These are phyloP conservation scores for Odontocolon sp. DNA, from an alignment of 2,888 invertebrate genomes.

Conservation along the genomic window DNA sequence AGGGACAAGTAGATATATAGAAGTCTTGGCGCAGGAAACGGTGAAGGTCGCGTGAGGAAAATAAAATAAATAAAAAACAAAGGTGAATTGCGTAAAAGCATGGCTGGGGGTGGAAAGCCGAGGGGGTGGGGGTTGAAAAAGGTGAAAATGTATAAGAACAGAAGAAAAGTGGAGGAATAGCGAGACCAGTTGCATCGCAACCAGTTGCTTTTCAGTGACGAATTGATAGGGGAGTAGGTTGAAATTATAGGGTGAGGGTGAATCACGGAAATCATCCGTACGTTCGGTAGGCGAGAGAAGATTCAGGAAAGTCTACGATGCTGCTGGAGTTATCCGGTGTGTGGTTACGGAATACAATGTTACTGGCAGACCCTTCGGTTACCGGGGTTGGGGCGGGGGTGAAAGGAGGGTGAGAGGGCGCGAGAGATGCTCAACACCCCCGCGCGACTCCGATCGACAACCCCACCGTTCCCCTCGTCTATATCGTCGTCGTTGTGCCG, in stretches of 20 bases:
- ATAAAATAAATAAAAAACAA: neutral
- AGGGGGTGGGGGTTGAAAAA: neutral
- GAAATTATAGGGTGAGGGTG: constrained; percentile 15
- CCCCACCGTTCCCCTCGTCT: constrained; percentile 33
- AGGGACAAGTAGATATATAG: neutral
- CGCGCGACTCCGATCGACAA: constrained; percentile 46
- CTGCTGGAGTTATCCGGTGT: too few species aligned
- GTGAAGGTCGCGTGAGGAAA: constrained; percentile 1
- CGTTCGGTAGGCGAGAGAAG: constrained; percentile 2
- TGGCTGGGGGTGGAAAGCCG: neutral
- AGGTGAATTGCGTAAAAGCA: neutral
- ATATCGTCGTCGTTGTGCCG: neutral
- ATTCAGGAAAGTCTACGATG: neutral
- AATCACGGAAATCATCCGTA: constrained; percentile 57
- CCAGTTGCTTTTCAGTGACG: constrained; percentile 70
- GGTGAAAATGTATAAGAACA: neutral
- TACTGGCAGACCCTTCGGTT: neutral
- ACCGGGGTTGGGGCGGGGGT: neutral
- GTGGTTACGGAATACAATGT: neutral
- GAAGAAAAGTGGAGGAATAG: constrained; percentile 27
- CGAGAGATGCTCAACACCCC: constrained; percentile 47
- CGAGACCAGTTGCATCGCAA: constrained; percentile 75
- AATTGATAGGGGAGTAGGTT: neutral
- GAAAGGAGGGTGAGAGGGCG: constrained; percentile 8
- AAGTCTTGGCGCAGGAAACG: neutral